Evolutionary conservation across 2,888 invertebrate genomes (phyloP).

Genomic region (Drosophila demipolita): DNA sequence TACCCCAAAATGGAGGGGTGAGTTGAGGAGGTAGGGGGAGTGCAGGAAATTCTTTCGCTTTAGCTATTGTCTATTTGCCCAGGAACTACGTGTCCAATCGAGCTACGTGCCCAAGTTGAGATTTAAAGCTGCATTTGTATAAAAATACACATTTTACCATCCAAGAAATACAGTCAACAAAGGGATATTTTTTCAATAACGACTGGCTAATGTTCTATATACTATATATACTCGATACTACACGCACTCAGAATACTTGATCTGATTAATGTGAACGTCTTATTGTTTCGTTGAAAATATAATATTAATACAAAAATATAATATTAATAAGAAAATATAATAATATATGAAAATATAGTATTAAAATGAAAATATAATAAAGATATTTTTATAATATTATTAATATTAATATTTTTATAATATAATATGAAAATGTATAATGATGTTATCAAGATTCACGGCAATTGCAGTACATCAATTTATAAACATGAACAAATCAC

Average conservation of each 20-base stretch:
- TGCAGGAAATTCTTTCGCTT: constrained; percentile 10
- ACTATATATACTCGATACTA: not conserved
- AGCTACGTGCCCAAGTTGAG: constrained; percentile 68
- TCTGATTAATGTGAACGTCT: not conserved
- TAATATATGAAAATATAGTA: too few species aligned
- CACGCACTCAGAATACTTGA: not conserved
- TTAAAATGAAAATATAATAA: too few species aligned
- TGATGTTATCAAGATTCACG: too few species aligned
- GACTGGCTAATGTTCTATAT: constrained; percentile 16
- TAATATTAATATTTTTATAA: too few species aligned
- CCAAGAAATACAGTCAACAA: constrained; percentile 3
- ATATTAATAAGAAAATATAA: too few species aligned
- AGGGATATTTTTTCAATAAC: not conserved
- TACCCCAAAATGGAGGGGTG: constrained; percentile 25
- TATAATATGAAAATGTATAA: not conserved
- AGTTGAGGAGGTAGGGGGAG: not conserved
- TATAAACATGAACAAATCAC: not conserved
- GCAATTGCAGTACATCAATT: not conserved
- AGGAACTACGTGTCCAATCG: constrained; percentile 39
- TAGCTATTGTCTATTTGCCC: constrained; percentile 9
- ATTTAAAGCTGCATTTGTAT: constrained; percentile 39
- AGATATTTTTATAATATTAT: too few species aligned
- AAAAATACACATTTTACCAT: not conserved
- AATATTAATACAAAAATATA: not conserved
- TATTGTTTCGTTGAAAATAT: not conserved